Percentiles rank a stretch among this genome's conserved stretches.
Evolutionary conservation across 2,888 invertebrate species (phyloP).

Genomic region (Ceramica pisi): DNA sequence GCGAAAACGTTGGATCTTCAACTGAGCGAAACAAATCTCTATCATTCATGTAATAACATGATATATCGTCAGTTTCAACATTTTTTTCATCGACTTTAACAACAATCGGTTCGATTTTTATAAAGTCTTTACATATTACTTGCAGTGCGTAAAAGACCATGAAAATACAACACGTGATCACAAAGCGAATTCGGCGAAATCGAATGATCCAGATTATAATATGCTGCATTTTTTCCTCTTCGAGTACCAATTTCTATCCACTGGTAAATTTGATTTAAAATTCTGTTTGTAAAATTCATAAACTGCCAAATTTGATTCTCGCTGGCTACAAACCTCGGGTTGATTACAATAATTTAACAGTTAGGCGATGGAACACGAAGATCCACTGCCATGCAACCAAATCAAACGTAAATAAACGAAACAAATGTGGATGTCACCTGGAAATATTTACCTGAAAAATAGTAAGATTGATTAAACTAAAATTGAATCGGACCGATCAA

Average conservation of each 20-base stretch:
- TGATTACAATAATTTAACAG: slow-evolving; percentile 13
- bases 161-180: slow-evolving; percentile 4
- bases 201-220: neutral
- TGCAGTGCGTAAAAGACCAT: neutral
- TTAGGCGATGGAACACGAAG: neutral
- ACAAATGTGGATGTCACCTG: too few relatives aligned
- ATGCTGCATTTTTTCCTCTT: slow-evolving; percentile 11
- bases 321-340: neutral
- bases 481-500: too few relatives aligned
- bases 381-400: slow-evolving; percentile 1
- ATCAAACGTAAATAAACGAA: too few relatives aligned
- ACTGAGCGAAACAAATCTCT: slow-evolving; percentile 16
- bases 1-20: slow-evolving; percentile 13
- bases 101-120: neutral
- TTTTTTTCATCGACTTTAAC: neutral
- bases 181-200: neutral
- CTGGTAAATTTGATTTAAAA: slow-evolving; percentile 1
- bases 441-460: too few relatives aligned
- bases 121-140: neutral
- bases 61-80: neutral
- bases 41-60: slow-evolving; percentile 19
- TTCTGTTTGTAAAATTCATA: slow-evolving; percentile 15
- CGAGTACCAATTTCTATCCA: neutral
- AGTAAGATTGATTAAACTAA: too few relatives aligned
- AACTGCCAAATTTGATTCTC: neutral